These are phyloP conservation scores for Rhineura floridana DNA, from an alignment of 2,113 vertebrate species.

Conservation along the genomic window DNA sequence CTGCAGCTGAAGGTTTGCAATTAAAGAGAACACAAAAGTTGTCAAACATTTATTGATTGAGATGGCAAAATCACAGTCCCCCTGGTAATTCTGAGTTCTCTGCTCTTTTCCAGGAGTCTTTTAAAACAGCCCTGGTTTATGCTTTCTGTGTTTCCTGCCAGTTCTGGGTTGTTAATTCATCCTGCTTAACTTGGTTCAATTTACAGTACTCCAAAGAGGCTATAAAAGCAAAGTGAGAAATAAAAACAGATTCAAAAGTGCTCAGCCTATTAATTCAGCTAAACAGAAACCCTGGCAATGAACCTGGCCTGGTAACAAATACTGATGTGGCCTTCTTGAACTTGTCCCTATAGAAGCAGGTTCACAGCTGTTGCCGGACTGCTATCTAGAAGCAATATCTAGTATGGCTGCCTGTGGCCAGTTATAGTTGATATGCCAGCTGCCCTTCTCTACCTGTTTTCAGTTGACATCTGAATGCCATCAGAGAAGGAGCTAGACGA, in stretches of 20 bases:
- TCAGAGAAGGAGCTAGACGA: neutral
- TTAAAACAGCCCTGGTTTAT: neutral
- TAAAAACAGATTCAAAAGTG: neutral
- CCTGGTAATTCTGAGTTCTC: neutral
- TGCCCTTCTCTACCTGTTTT: neutral
- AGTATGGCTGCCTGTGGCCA: neutral
- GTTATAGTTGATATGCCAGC: neutral
- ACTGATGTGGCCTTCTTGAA: neutral
- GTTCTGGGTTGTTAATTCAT: neutral
- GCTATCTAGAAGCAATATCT: neutral
- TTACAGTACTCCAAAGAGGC: neutral
- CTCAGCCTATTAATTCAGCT: neutral
- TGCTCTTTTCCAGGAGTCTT: neutral
- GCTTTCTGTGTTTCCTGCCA: neutral
- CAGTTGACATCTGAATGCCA: neutral
- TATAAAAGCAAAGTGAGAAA: conserved; percentile 1
- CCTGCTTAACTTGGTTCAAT: neutral
- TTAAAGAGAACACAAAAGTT: neutral
- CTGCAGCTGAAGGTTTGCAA: neutral
- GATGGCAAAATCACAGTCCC: neutral
- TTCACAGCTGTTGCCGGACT: neutral
- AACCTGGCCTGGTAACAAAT: neutral
- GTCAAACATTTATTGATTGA: neutral
- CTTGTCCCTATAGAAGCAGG: neutral
- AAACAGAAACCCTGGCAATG: neutral